Evolutionary conservation across 2,113 vertebrate genomes (phyloP), one percentile per base, ranked within the genome.

Genomic region (Labeo rohita): DNA sequence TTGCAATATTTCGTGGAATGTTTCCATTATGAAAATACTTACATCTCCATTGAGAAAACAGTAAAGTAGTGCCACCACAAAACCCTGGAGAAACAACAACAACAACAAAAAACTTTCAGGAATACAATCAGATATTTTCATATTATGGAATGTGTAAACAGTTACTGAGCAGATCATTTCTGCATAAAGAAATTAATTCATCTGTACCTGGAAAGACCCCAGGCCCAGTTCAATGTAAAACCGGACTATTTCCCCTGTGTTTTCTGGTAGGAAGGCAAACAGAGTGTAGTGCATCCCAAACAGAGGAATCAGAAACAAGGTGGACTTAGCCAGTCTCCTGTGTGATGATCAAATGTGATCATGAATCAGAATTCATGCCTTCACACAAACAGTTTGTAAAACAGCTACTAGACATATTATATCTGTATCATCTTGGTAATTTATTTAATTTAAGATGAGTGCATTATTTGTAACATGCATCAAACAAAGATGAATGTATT

Each of bases 41-140:
- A 99, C 98, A 96, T 99, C 98, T 80, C 96, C 96, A 1, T 99
- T 99, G 92, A 99, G 96, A 94, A 99, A 99, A 90, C 98, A 99
- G 93, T 99, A 99, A 79, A 99, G 96, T n/a, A 99, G 82, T 1
- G 98, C 97, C 86, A 99, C 98, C 50, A 97, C 96, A 90, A 99
- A 97, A 43, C 98, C 98, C 98, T 99, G 89, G 28, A 96, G 95
- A 91, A 21, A 28, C n/a, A 89, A 76, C 28, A 28, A 28, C 28
- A 28, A 28, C 28, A 82, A 73, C 1, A 10, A 11, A 10, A 11
- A 21, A 43, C 28, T 6, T 70, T 36, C 21, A 23, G n/a, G 43
- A 50, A 82, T 16, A 39, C 50, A 15, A 12, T 6, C 15, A 11
- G 13, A 76, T 28, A 47, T 28, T 54, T 21, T n/a, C 43, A 49